Evolutionary conservation across 2,797 vertebrate genomes (phyloP), one percentile per base, ranked within the genome.

Genomic region (Chloroceryle inda): DNA sequence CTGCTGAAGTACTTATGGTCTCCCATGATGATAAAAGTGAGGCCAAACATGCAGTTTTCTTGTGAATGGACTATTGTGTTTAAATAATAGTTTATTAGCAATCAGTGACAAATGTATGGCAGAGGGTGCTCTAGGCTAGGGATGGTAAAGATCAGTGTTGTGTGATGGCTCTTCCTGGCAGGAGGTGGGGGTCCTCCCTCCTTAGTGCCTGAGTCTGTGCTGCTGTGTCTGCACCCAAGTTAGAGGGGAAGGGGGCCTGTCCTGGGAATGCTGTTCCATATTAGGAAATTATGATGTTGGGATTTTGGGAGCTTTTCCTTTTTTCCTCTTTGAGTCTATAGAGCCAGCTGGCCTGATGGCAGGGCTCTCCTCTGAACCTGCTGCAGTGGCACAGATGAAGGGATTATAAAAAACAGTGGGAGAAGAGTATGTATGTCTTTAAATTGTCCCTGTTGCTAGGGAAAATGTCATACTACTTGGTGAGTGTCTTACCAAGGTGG

Each of bases 181-280:
- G 52, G 16, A 59, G 5, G 1, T 29, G 11, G 6, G 16, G 6
- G 4, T 38, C 12, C 4, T 76, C 9, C 26, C 9, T 24, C 26
- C n/a, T 73, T 26, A 23, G 9, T 61, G 3, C 3, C 12, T 29
- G 13, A 3, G 1, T 31, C n/a, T 71, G 13, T 66, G 23, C 22
- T 64, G 2, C 42, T 55, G 3, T 31, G 44, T 12, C 19, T 0
- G 6, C 6, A 37, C 8, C 2, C 0, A 3, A 8, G 10, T 38
- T 55, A 76, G 18, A 0, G 4, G 38, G 11, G 5, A 50, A 50
- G 11, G 3, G 9, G 7, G 5, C 13, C 27, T 14, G 2, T 72
- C 33, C 35, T 64, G 37, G 29, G 20, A 78, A 23, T 6, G 3
- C 16, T 56, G 6, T 7, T 44, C 15, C 56, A 23, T 6, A 38